These are phyloP conservation scores for Strix occidentalis DNA, from an alignment of 2,797 vertebrate genomes.

Conservation along the genomic window DNA sequence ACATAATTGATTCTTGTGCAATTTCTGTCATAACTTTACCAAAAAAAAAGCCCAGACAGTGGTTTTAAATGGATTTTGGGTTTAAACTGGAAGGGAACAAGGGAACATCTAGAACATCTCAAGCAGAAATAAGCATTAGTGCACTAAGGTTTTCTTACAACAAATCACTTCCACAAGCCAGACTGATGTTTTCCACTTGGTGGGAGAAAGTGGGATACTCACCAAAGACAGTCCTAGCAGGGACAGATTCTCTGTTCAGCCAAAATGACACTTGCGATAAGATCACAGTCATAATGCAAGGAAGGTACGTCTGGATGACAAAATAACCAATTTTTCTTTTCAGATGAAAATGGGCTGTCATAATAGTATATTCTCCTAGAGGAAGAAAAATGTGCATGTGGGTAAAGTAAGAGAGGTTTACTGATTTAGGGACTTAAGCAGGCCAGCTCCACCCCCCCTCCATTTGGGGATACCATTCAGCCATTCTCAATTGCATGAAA, in stretches of 20 bases:
- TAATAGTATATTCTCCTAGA: conserved; percentile 95
- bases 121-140: background rate
- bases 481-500: background rate
- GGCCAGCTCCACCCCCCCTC: background rate
- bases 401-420: background rate
- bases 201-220: conserved; percentile 69
- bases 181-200: background rate
- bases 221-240: conserved; percentile 97
- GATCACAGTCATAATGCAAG: conserved; percentile 99
- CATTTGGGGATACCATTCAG: background rate
- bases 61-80: background rate
- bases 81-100: background rate
- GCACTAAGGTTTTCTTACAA: background rate
- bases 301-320: conserved; percentile 98
- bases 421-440: background rate
- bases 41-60: background rate
- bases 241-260: conserved; percentile 97
- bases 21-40: background rate
- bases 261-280: conserved; percentile 98
- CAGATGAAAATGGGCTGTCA: conserved; percentile 97
- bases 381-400: background rate
- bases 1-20: background rate
- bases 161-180: background rate
- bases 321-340: conserved; percentile 99
- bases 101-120: background rate